Evolutionary conservation across 2,888 invertebrate species (phyloP).

Genomic region (Andrena flavipes): DNA sequence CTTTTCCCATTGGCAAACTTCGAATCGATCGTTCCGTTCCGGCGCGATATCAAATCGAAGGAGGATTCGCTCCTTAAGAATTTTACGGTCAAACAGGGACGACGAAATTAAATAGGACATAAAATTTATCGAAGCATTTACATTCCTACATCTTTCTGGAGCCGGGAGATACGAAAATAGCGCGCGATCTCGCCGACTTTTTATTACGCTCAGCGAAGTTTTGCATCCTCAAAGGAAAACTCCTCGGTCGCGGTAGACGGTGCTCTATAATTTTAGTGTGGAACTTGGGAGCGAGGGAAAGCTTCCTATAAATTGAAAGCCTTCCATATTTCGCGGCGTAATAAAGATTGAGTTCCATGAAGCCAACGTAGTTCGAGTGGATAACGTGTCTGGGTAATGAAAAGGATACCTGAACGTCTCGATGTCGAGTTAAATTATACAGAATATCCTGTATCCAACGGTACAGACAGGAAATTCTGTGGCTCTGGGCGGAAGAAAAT

Average conservation of each 20-base stretch:
- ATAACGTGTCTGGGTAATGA: neutral
- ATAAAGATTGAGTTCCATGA: constrained; percentile 31
- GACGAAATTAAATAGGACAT: constrained; percentile 21
- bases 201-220: constrained; percentile 64
- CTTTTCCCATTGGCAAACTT: constrained; percentile 6
- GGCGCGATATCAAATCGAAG: neutral
- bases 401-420: neutral
- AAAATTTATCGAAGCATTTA: constrained; percentile 53
- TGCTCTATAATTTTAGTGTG: constrained; percentile 56
- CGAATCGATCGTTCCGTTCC: constrained; percentile 10
- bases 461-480: neutral
- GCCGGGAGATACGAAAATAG: constrained; percentile 37
- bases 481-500: neutral
- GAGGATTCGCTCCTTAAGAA: neutral
- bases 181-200: constrained; percentile 45
- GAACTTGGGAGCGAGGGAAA: constrained; percentile 25
- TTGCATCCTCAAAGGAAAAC: constrained; percentile 46
- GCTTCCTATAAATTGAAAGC: constrained; percentile 35
- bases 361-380: constrained; percentile 21
- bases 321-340: constrained; percentile 27
- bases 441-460: neutral
- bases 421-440: constrained; percentile 12
- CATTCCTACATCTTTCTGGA: constrained; percentile 40
- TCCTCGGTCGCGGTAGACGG: constrained; percentile 19
- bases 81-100: constrained; percentile 24